Percentiles rank a stretch among this genome's conserved stretches.
Conservation (phyloP, 2,797 vertebrate genomes). For the Bryconaethiops microstoma region DNA sequence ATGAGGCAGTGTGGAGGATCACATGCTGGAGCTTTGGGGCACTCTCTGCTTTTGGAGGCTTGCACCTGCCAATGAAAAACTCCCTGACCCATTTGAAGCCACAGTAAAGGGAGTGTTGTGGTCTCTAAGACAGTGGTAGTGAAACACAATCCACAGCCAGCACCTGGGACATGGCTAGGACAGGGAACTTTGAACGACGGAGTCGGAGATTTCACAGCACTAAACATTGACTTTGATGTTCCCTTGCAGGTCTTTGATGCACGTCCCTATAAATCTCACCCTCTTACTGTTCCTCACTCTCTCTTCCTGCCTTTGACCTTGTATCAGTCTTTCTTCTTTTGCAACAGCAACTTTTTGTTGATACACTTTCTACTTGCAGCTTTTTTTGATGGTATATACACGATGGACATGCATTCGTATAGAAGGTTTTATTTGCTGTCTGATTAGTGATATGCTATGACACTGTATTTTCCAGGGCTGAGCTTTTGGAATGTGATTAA, state of each 20-base stretch:
- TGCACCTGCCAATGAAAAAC: slow-evolving; percentile 32
- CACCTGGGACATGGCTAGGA: slow-evolving; percentile 11
- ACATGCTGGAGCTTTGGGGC: background rate
- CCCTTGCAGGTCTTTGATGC: slow-evolving; percentile 38
- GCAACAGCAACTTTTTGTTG: background rate
- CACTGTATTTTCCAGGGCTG: background rate
- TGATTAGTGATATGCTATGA: slow-evolving; percentile 2
- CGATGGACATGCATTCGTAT: background rate
- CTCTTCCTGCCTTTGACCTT: background rate
- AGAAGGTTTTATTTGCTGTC: slow-evolving; percentile 7
- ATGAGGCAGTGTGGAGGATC: background rate
- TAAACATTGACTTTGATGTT: slow-evolving; percentile 44
- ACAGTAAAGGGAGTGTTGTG: slow-evolving; percentile 4
- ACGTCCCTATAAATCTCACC: slow-evolving; percentile 1
- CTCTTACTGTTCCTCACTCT: background rate
- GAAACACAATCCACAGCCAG: slow-evolving; percentile 29
- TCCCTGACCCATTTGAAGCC: slow-evolving; percentile 32
- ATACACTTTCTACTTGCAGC: background rate
- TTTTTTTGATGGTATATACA: background rate
- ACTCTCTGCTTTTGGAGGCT: slow-evolving; percentile 25
- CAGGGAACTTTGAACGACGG: slow-evolving; percentile 25
- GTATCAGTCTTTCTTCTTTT: background rate
- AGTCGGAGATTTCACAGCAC: slow-evolving; percentile 30
- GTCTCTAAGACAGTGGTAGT: slow-evolving; percentile 4
- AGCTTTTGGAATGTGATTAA: background rate